These are phyloP conservation scores for Phylloscopus collybita DNA, from an alignment of 2,797 vertebrate species.

Conservation along the genomic window DNA sequence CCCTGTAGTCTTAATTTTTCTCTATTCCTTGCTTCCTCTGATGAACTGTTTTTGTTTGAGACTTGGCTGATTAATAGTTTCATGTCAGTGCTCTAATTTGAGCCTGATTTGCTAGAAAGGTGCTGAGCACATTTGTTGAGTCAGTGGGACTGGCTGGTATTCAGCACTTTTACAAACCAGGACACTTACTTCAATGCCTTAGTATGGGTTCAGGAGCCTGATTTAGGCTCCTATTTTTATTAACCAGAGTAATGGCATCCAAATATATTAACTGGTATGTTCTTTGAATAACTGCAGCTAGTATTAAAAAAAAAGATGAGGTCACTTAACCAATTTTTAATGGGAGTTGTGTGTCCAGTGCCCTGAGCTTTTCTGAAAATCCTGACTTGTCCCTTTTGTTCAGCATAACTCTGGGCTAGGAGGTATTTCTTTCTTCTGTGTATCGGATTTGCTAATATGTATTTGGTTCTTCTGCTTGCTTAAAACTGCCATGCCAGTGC, in stretches of 20 bases:
- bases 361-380: background rate
- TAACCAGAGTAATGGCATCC: background rate
- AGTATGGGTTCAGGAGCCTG: background rate
- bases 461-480: background rate
- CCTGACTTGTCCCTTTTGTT: background rate
- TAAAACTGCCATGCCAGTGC: background rate
- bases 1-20: background rate
- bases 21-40: background rate
- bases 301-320: background rate
- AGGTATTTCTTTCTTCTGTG: background rate
- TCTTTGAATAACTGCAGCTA: slow-evolving; percentile 10
- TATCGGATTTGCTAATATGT: background rate
- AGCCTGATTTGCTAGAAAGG: slow-evolving; percentile 6
- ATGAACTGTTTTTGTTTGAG: background rate
- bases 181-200: background rate
- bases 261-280: background rate
- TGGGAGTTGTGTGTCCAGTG: background rate
- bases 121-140: background rate
- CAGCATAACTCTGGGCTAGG: background rate
- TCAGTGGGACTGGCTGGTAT: slow-evolving; percentile 33
- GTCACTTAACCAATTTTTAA: background rate
- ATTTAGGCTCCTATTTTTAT: slow-evolving; percentile 40
- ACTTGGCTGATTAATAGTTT: slow-evolving; percentile 8
- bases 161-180: slow-evolving; percentile 36
- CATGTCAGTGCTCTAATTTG: slow-evolving; percentile 4